Evolutionary conservation across 2,113 vertebrate species (phyloP), one percentile per base, ranked within the genome.

Genomic region (Carassius gibelio): DNA sequence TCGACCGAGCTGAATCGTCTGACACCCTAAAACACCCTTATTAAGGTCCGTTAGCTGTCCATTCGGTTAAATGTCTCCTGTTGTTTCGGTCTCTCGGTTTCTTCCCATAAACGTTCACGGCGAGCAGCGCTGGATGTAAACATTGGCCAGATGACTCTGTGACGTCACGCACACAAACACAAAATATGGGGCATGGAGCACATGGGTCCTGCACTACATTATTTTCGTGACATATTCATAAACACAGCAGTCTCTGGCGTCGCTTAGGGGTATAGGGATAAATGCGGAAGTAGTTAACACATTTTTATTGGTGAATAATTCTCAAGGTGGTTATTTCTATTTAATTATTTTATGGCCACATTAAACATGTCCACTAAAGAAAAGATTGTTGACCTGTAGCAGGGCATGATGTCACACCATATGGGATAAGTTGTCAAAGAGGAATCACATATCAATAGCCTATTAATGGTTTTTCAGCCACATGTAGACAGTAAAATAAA

Each of bases 91-190:
- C 19, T 72, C 64, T 77, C 79, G 48, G 81, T 62, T 84, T 64
- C 68, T 69, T 55, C 72, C 26, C 52, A 82, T 82, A 61, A 68
- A 86, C 83, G 79, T 68, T 77, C 87, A 88, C 21, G 50, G 48
- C 81, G 82, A 84, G 81, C 83, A 81, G 71, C 72, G 82, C 79
- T 83, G 84, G 87, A 91, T 90, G 90, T 91, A 91, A 91, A 91
- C 91, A 91, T 81, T 90, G 87, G 88, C 72, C 91, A 90, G 89
- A 89, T 91, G 91, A 90, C 87, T 81, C 30, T 10, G 57, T 90
- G 89, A 91, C 91, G 91, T 91, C 91, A 91, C 84, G 59, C 84
- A 85, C 64, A 82, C 74, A 83, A 69, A 88, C 82, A 75, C 61
- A 68, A 55, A 83, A 79, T 69, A 66, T 75, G 83, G 69, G 14